Base-by-base conservation (phyloP, 2,888 invertebrate species). In the Mythimna pallens region DNA sequence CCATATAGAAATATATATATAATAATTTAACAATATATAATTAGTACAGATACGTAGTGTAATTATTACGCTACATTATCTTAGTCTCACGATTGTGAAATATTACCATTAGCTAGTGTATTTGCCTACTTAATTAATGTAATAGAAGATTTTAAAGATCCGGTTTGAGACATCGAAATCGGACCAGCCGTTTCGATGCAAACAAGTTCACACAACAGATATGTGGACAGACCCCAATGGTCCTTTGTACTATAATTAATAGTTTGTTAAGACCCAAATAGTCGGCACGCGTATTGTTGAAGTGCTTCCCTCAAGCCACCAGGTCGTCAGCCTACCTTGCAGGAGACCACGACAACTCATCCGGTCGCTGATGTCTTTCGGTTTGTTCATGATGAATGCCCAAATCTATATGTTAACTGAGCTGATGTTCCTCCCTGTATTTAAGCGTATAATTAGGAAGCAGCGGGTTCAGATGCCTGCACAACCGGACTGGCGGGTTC, bases 191-290 rank as follows among this genome's bases (percentile, higher is more conserved):
- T 58, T 66, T 66, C 36, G n/a, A 68, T 20, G 25, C 20, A 22
- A 34, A 20, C 34, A 14, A 22, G 8, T 12, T 36, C 14, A 54
- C n/a, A 34, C 36, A n/a, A 47, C 5, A 59, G 34, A 73, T 58
- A 62, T 63, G 52, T 54, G 12, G 17, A 65, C 57, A 30, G 20
- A 65, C 58, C n/a, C n/a, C 40, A 73, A 52, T 43, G 17, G 57
- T 30, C 20, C 30, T 64, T 52, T 50, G 54, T 63, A 55, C 50
- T 65, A 55, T 50, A 62, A 67, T 30, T 64, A 57, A 70, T n/a
- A 66, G 66, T 70, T 73, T 66, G 59, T 30, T 61, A 81, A 57
- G 22, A 69, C 68, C 65, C 59, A 54, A 30, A 30, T 30, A 30
- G 17, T 30, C 30, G 6, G 36, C 10, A 36, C 10, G 3, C 57